phyloP scores from a whole-genome alignment of 2,888 invertebrate genomes.

The Drosophila anomalata region DNA sequence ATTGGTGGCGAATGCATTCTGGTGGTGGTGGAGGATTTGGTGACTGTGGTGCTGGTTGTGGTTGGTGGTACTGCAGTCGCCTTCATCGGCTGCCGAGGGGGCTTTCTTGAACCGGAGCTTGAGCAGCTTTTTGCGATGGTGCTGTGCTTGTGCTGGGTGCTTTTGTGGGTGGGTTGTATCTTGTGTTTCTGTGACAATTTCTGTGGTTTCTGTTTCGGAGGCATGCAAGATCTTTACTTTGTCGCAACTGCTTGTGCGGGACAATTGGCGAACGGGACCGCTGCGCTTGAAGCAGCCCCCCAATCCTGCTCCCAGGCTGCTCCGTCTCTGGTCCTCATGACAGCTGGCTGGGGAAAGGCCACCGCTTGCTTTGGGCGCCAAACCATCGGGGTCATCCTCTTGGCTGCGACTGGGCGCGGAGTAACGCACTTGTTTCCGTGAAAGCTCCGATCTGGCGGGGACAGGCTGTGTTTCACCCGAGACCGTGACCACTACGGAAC shows the following conservation, averaged over 20 bases:
- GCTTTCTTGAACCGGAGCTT: constrained; percentile 46
- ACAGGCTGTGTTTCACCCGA: constrained; percentile 46
- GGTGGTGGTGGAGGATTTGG: constrained; percentile 75
- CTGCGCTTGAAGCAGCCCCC: constrained; percentile 36
- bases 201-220: constrained; percentile 18
- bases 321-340: constrained; percentile 6
- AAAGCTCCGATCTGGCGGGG: constrained; percentile 1
- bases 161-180: constrained; percentile 36
- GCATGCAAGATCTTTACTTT: constrained; percentile 81
- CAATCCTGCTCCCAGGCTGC: constrained; percentile 25
- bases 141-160: constrained; percentile 27
- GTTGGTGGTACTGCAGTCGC: constrained; percentile 17
- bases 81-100: constrained; percentile 26
- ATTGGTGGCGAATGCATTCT: constrained; percentile 64
- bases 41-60: constrained; percentile 56
- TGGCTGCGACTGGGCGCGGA: constrained; percentile 41
- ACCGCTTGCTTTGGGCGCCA: background rate
- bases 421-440: constrained; percentile 62
- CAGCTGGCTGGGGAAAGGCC: background rate
- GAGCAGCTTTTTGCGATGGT: constrained; percentile 44
- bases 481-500: constrained; percentile 55
- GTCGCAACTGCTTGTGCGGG: constrained; percentile 74
- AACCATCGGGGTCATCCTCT: constrained; percentile 50
- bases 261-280: constrained; percentile 66
- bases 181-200: constrained; percentile 38